phyloP scores from a whole-genome alignment of 2,797 vertebrate genomes.

The Eospalax fontanierii region DNA sequence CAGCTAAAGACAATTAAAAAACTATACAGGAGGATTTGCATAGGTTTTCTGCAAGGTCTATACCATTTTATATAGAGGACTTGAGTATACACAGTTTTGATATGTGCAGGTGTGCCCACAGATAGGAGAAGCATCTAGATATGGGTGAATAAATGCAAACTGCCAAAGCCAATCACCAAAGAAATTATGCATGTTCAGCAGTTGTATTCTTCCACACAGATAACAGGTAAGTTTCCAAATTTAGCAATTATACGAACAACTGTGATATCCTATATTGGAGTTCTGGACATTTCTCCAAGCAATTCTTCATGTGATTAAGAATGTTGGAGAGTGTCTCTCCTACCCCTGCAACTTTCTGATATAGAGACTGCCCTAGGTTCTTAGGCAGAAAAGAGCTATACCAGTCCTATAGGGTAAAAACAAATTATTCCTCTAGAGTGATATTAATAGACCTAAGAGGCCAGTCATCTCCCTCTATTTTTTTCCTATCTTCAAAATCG shows the following conservation, averaged over 20 bases:
- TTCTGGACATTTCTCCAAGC: slow-evolving; percentile 29
- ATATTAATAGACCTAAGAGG: background rate
- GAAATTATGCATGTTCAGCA: background rate
- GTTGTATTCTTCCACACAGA: background rate
- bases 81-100: background rate
- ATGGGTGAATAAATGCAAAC: background rate
- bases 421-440: background rate
- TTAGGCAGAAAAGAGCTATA: background rate
- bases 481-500: background rate
- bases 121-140: background rate
- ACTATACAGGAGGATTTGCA: background rate
- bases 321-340: background rate
- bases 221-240: background rate
- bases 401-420: background rate
- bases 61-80: background rate
- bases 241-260: slow-evolving; percentile 15
- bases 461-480: background rate
- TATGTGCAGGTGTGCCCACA: background rate
- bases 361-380: background rate
- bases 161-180: background rate
- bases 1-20: background rate
- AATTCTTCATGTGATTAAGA: slow-evolving; percentile 4
- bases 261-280: background rate
- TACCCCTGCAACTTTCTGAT: background rate
- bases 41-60: background rate